A percentile compares a stretch with the other conserved stretches of the same genome.
phyloP scores from a whole-genome alignment of 2,113 vertebrate species.

The Limnothrissa miodon region DNA sequence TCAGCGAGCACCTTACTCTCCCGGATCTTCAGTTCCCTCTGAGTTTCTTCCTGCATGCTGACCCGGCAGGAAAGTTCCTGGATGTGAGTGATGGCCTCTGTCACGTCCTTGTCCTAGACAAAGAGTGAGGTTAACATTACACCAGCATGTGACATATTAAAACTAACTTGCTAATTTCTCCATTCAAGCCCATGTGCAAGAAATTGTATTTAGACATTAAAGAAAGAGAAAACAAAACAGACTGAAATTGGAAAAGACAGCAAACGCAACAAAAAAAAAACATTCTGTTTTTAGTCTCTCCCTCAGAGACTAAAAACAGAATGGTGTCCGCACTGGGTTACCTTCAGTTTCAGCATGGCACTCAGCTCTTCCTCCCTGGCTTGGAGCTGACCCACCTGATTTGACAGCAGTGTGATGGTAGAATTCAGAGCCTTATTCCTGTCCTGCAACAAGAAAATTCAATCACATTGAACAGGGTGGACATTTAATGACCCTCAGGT shows the following conservation, averaged over 20 bases:
- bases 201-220: neutral
- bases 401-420: slow-evolving; percentile 76
- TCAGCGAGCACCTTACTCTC: slow-evolving; percentile 71
- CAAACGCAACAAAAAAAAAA: neutral
- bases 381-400: slow-evolving; percentile 79
- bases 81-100: slow-evolving; percentile 76
- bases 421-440: slow-evolving; percentile 79
- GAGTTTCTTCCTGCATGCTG: slow-evolving; percentile 61
- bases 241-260: neutral
- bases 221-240: neutral
- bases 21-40: slow-evolving; percentile 59
- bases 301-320: neutral
- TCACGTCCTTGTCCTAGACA: slow-evolving; percentile 78
- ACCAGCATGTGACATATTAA: no score
- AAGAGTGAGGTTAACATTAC: neutral
- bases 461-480: neutral
- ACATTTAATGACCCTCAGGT: neutral
- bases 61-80: slow-evolving; percentile 72
- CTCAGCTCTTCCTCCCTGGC: slow-evolving; percentile 85
- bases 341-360: slow-evolving; percentile 80
- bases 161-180: no score
- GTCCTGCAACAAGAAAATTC: slow-evolving; percentile 64
- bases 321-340: neutral
- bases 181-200: no score
- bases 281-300: neutral